A percentile compares a stretch with the other conserved stretches of the same genome.
phyloP scores from a whole-genome alignment of 1,140 invertebrate genomes.

The Rhopalosiphum padi region DNA sequence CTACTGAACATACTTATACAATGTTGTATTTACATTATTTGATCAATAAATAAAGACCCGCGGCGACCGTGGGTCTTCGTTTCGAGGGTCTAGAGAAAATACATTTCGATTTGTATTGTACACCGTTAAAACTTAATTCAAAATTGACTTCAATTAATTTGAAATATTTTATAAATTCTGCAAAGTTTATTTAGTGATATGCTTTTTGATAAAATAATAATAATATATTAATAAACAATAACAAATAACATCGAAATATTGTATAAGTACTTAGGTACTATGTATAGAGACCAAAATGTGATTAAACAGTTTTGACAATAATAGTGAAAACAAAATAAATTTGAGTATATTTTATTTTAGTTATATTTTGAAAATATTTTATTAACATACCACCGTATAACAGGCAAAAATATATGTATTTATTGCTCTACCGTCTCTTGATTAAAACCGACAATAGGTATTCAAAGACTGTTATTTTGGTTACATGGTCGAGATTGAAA shows the following conservation, averaged over 20 bases:
- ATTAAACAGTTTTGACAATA: background rate
- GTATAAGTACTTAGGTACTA: background rate
- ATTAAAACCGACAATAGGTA: background rate
- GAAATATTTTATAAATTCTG: background rate
- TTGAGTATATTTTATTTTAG: background rate
- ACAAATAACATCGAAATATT: background rate
- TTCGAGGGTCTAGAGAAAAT: background rate
- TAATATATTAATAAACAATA: background rate
- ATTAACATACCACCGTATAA: background rate
- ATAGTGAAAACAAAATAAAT: background rate
- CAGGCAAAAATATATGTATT: background rate
- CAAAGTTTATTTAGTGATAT: background rate
- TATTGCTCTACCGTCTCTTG: background rate
- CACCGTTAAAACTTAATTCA: background rate
- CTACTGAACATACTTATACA: background rate
- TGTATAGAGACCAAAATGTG: background rate
- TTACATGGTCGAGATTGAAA: background rate
- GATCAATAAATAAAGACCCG: constrained; percentile 20
- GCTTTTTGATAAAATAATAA: background rate
- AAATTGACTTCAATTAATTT: constrained; percentile 10
- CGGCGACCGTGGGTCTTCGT: background rate
- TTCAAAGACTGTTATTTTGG: background rate
- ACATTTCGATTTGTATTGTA: background rate
- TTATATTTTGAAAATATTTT: background rate
- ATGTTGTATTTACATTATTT: constrained; percentile 26